Evolutionary conservation across 2,113 vertebrate species (phyloP).

Genomic region (Oenanthe oenanthe): DNA sequence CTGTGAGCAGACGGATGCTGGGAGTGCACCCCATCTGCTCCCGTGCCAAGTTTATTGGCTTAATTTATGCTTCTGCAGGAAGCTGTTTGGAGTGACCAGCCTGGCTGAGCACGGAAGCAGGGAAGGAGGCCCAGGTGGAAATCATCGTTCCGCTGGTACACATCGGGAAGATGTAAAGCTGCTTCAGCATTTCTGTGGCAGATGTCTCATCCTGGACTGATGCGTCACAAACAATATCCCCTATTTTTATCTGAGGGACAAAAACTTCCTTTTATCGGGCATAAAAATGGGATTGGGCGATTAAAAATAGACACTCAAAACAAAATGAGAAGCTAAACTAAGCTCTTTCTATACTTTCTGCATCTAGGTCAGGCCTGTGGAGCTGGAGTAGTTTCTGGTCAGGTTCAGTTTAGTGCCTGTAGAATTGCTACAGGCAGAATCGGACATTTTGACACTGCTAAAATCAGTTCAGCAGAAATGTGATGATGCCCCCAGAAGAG

Average conservation of each 20-base stretch:
- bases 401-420: not conserved
- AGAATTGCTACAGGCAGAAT: not conserved
- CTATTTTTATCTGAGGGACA: not conserved
- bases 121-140: not conserved
- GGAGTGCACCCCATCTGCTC: not conserved
- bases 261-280: rapidly evolving
- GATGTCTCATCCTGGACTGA: not conserved
- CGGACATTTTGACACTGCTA: not conserved
- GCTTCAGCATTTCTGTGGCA: not conserved
- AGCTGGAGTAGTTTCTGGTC: not conserved
- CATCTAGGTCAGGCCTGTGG: not conserved
- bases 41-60: not conserved
- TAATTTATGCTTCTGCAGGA: conserved; percentile 5
- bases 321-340: not conserved
- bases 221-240: rapidly evolving
- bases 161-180: not conserved
- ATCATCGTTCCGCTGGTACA: rapidly evolving
- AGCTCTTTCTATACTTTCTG: rapidly evolving
- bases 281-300: not conserved
- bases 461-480: not conserved
- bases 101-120: not conserved
- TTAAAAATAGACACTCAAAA: not conserved
- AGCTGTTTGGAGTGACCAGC: rapidly evolving
- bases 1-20: not conserved
- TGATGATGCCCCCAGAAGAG: not conserved